Conservation (phyloP, 37 sponge, comb jelly and placozoan genomes). For the Amphimedon queenslandica region DNA sequence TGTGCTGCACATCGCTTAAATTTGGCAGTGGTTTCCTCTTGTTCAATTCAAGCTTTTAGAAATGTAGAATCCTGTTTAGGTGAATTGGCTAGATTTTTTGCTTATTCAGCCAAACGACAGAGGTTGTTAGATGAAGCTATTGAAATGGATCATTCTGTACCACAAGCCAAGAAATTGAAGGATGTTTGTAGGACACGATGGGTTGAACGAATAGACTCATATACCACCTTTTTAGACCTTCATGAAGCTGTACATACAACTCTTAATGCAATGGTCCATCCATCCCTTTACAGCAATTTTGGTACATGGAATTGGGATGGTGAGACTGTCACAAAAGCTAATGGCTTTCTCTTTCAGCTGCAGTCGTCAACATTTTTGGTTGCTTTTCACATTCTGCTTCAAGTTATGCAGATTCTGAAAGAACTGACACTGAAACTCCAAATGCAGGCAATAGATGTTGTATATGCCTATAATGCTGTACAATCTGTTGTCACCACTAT, state of each 20-base stretch:
- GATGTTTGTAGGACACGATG: constrained; percentile 59
- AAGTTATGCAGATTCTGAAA: constrained; percentile 23
- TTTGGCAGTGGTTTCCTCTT: constrained; percentile 45
- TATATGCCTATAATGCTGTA: constrained; percentile 50
- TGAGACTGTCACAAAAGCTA: constrained; percentile 49
- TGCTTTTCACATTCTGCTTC: constrained; percentile 39
- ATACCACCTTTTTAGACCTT: constrained; percentile 50
- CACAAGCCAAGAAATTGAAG: constrained; percentile 40
- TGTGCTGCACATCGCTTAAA: constrained; percentile 53
- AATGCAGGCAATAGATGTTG: constrained; percentile 44
- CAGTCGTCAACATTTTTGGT: constrained; percentile 48
- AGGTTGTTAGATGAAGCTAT: constrained; percentile 29
- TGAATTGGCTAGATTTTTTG: constrained; percentile 45
- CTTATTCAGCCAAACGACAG: constrained; percentile 50
- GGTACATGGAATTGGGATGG: constrained; percentile 68
- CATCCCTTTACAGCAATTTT: constrained; percentile 15
- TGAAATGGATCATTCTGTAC: constrained; percentile 1
- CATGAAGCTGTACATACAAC: constrained; percentile 24
- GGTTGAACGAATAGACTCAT: constrained; percentile 46
- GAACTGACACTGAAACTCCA: constrained; percentile 46
- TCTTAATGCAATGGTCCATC: constrained; percentile 51
- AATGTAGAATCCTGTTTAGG: constrained; percentile 43
- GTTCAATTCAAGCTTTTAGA: constrained; percentile 29
- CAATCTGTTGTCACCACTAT: constrained; percentile 7
- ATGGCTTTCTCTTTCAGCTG: constrained; percentile 49